A percentile compares a stretch with the other conserved stretches of the same genome.
phyloP scores from a whole-genome alignment of 2,113 vertebrate species.

The Lamprologus lemairii region DNA sequence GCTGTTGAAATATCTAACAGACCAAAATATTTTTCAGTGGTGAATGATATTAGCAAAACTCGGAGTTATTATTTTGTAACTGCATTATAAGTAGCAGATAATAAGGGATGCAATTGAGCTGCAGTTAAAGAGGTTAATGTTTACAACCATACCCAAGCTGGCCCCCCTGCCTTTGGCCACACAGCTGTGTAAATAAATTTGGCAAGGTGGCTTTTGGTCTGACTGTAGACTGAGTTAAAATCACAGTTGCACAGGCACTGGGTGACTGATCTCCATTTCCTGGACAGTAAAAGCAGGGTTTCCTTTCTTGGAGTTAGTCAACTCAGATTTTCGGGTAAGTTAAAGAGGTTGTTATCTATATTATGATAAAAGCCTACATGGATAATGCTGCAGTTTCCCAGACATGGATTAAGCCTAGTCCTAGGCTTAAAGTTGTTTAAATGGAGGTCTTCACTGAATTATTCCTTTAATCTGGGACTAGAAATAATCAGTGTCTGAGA shows the following conservation, averaged over 20 bases:
- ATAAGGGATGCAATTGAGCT: background rate
- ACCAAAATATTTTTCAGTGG: background rate
- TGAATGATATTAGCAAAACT: fast-evolving
- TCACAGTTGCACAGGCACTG: background rate
- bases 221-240: background rate
- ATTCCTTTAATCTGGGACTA: background rate
- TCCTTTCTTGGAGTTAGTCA: background rate
- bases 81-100: background rate
- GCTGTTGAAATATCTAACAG: background rate
- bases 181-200: background rate
- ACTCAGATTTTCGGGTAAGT: background rate
- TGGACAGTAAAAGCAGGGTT: background rate
- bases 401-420: background rate
- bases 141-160: background rate
- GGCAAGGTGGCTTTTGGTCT: background rate
- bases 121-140: background rate
- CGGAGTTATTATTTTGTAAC: background rate
- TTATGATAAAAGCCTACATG: background rate
- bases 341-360: background rate
- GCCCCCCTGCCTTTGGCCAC: background rate
- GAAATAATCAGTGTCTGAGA: background rate
- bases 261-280: background rate
- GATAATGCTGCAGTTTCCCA: background rate
- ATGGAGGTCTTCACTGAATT: background rate
- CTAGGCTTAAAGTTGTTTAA: background rate